Percentiles rank a stretch among this genome's conserved stretches.
Conservation (phyloP, 2,888 invertebrate genomes). For the Calameuta filiformis region DNA sequence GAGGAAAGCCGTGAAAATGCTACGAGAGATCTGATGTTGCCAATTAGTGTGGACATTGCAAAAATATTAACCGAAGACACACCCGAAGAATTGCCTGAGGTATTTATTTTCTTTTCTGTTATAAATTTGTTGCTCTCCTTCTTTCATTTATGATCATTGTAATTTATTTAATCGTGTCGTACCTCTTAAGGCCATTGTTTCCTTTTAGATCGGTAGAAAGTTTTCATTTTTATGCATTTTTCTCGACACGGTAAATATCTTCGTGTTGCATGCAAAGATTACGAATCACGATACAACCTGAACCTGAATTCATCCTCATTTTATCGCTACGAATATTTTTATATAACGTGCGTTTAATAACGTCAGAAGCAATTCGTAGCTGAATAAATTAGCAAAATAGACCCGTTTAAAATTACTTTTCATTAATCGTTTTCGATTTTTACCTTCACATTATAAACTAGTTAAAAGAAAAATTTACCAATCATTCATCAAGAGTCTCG, state of each 20-base stretch:
- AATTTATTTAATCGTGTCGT: not conserved
- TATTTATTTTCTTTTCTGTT: conserved; percentile 33
- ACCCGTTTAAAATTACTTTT: not conserved
- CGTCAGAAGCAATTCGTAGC: not conserved
- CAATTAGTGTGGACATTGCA: conserved; percentile 75
- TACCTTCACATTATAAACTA: not conserved
- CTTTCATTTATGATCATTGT: not conserved
- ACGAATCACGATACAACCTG: not conserved
- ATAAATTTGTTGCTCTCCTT: not conserved
- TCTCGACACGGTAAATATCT: not conserved
- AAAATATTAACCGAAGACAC: conserved; percentile 55
- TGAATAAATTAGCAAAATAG: not conserved
- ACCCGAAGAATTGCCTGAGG: conserved; percentile 55
- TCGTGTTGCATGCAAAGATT: not conserved
- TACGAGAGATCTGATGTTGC: conserved; percentile 71
- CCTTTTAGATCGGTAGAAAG: not conserved
- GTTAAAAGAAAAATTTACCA: not conserved
- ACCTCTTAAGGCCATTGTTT: not conserved
- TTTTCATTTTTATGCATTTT: not conserved
- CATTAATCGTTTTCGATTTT: not conserved
- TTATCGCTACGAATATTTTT: not conserved
- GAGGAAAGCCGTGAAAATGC: conserved; percentile 64
- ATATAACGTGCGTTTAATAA: not conserved
- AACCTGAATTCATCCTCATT: not conserved
- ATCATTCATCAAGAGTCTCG: not conserved